These are phyloP conservation scores for Cyprinella venusta DNA, from an alignment of 2,797 vertebrate species.

Conservation along the genomic window DNA sequence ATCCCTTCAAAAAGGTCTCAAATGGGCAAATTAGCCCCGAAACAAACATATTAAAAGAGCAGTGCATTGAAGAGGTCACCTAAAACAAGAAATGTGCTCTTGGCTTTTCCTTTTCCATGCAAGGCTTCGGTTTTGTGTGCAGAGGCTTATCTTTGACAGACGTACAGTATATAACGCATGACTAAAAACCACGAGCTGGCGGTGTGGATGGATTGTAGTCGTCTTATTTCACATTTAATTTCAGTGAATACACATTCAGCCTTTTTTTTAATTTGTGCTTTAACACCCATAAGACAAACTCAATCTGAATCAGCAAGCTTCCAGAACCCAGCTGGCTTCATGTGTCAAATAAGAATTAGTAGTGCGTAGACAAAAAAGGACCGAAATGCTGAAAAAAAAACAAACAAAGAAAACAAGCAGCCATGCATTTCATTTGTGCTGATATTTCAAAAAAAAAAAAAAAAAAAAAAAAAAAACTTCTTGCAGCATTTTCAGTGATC, in stretches of 20 bases:
- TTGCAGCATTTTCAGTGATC: slow-evolving; percentile 5
- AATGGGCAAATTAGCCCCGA: not conserved
- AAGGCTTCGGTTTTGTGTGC: not conserved
- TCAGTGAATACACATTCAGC: slow-evolving; percentile 38
- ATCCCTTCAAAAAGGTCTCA: slow-evolving; percentile 10
- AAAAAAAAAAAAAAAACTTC: not conserved
- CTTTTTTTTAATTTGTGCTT: slow-evolving; percentile 50
- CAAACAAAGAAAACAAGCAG: slow-evolving; percentile 12
- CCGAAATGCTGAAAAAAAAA: slow-evolving; percentile 15
- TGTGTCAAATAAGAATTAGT: slow-evolving; percentile 31
- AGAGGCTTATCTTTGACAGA: slow-evolving; percentile 16
- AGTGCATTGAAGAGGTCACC: slow-evolving; percentile 38
- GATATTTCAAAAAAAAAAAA: not conserved
- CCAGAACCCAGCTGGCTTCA: slow-evolving; percentile 36
- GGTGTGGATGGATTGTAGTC: slow-evolving; percentile 4
- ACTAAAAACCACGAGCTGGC: not conserved
- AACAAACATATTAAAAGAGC: slow-evolving; percentile 9
- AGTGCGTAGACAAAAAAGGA: slow-evolving; percentile 17
- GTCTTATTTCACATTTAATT: slow-evolving; percentile 43
- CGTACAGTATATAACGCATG: not conserved
- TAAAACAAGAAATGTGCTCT: slow-evolving; percentile 15
- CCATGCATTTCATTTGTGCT: slow-evolving; percentile 40
- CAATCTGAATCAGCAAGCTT: slow-evolving; percentile 33
- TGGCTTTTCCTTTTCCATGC: not conserved
- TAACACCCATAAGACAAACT: slow-evolving; percentile 29